These are phyloP conservation scores for Cephus sareptanus DNA, from an alignment of 2,888 invertebrate species.

Conservation along the genomic window DNA sequence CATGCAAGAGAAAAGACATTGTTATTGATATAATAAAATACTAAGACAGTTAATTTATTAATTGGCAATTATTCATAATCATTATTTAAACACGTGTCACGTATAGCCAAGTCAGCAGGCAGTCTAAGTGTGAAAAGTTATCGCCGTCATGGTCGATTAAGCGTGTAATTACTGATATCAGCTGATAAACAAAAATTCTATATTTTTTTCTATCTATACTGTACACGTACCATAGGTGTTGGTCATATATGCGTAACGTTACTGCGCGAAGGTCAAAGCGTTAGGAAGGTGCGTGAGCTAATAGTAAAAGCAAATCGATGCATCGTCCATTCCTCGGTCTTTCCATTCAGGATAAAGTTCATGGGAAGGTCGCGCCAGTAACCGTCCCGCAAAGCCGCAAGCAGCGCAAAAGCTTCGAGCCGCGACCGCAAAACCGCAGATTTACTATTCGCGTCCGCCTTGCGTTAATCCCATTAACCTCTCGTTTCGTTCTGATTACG, in stretches of 20 bases:
- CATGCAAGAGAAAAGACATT: too few relatives aligned
- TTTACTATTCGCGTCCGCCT: slow-evolving; percentile 2
- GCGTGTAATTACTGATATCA: too few relatives aligned
- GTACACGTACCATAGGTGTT: not conserved
- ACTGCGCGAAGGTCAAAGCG: not conserved
- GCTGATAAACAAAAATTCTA: too few relatives aligned
- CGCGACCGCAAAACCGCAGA: slow-evolving; percentile 22
- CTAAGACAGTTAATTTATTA: too few relatives aligned
- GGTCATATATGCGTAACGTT: not conserved
- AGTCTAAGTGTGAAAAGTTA: too few relatives aligned
- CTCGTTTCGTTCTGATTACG: slow-evolving; percentile 45
- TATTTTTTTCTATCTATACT: not conserved
- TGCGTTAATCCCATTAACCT: slow-evolving; percentile 50
- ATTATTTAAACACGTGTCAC: too few relatives aligned
- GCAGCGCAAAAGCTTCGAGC: not conserved
- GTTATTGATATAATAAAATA: too few relatives aligned
- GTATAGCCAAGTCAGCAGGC: too few relatives aligned
- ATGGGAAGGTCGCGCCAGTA: not conserved
- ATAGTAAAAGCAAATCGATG: not conserved
- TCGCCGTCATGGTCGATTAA: too few relatives aligned
- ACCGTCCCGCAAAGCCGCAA: not conserved
- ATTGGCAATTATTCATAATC: too few relatives aligned
- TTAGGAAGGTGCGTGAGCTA: not conserved
- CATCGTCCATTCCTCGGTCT: not conserved
- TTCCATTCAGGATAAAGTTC: not conserved